phyloP scores from a whole-genome alignment of 23 tunicate genomes.

The Oikopleura dioica region DNA sequence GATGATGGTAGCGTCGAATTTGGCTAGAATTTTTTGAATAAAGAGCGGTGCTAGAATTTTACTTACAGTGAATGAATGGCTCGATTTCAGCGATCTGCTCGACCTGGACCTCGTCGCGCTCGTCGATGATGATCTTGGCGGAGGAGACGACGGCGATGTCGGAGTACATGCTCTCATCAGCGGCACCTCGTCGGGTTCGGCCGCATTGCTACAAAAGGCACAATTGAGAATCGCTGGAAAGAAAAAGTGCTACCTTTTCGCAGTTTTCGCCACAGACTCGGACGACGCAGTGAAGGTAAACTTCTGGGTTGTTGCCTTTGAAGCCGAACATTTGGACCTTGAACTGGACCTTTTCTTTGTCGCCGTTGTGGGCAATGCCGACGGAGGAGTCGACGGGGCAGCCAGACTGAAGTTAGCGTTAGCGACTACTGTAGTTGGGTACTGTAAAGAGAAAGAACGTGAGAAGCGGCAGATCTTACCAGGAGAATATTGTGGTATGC shows the following conservation, averaged over 20 bases:
- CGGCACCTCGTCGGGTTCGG: not conserved
- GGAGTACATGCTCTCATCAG: not conserved
- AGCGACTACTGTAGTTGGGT: too few relatives aligned
- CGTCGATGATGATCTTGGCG: not conserved
- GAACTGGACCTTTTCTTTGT: not conserved
- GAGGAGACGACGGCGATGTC: conserved; percentile 11
- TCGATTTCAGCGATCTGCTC: not conserved
- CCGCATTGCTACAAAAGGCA: conserved; percentile 3
- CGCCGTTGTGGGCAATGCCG: not conserved
- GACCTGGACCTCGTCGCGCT: not conserved
- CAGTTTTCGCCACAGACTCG: conserved; percentile 10
- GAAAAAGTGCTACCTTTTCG: not conserved
- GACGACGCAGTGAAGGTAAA: conserved; percentile 8
- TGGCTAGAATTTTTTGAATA: not conserved
- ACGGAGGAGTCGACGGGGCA: conserved; percentile 7
- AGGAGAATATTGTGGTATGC: conserved; percentile 4
- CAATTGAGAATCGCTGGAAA: too few relatives aligned
- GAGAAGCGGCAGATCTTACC: too few relatives aligned
- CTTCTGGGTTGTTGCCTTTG: not conserved
- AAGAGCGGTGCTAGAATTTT: not conserved
- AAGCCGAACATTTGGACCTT: conserved; percentile 12
- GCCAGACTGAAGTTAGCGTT: too few relatives aligned
- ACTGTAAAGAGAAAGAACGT: too few relatives aligned
- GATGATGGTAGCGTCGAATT: not conserved
- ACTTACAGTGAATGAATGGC: not conserved